Evolutionary conservation across 2,888 invertebrate species (phyloP).

Genomic region (Ecliptopera silaceata): DNA sequence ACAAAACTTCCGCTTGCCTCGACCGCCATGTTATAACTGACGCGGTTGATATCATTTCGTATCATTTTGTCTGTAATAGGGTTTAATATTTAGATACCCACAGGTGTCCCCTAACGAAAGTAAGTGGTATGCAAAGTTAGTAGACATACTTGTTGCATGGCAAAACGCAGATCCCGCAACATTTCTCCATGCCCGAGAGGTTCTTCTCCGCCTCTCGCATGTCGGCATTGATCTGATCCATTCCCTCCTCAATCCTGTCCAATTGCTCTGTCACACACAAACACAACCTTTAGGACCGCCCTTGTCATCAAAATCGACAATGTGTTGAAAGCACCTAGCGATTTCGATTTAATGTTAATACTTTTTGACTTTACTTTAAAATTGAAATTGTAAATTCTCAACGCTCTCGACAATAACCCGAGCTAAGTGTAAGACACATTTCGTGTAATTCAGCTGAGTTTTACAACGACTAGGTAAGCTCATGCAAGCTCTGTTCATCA

Average conservation of each 20-base stretch:
- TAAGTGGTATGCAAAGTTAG: no score
- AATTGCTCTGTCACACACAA: slow-evolving; percentile 94
- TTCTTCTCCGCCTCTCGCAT: slow-evolving; percentile 99
- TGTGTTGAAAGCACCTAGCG: slow-evolving; percentile 70
- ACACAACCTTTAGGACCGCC: slow-evolving; percentile 60
- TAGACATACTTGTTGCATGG: slow-evolving; percentile 97
- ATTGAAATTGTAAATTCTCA: slow-evolving; percentile 77
- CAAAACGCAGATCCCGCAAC: slow-evolving; percentile 98
- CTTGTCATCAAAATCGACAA: slow-evolving; percentile 46
- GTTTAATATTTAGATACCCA: no score
- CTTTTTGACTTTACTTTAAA: slow-evolving; percentile 38
- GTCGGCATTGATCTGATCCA: slow-evolving; percentile 99
- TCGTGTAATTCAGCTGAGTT: slow-evolving; percentile 48
- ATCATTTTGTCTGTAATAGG: no score
- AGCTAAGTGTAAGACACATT: slow-evolving; percentile 74
- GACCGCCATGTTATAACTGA: no score
- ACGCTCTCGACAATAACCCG: slow-evolving; percentile 80
- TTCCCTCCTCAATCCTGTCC: slow-evolving; percentile 99
- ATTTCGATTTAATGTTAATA: slow-evolving; percentile 43
- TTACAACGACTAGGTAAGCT: slow-evolving; percentile 52
- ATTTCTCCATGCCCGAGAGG: slow-evolving; percentile 99
- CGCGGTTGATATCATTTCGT: no score
- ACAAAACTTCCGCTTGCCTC: no score
- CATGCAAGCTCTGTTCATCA: slow-evolving; percentile 59
- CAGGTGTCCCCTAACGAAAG: no score